These are phyloP conservation scores for Myxocyprinus asiaticus DNA, from an alignment of 2,113 vertebrate species.

Conservation along the genomic window DNA sequence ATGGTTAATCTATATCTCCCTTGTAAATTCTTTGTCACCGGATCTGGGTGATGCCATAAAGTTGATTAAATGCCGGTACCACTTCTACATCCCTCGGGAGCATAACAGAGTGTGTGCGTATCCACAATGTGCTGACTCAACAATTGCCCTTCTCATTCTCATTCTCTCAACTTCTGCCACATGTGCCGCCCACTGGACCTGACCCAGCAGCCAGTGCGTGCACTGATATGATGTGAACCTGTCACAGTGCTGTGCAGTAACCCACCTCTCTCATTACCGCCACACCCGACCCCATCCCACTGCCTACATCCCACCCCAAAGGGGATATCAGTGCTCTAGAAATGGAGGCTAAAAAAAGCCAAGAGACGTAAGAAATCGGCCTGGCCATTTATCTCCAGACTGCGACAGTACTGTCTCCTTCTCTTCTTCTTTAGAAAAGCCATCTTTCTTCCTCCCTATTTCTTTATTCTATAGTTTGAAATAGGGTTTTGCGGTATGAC, in stretches of 20 bases:
- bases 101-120: not conserved
- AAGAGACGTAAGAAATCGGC: constrained; percentile 14
- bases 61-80: constrained; percentile 35
- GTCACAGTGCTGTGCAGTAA: constrained; percentile 17
- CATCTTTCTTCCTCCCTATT: not conserved
- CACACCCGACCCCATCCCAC: constrained; percentile 4
- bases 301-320: constrained; percentile 3
- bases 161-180: not conserved
- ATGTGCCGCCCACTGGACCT: not conserved
- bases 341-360: constrained; percentile 28
- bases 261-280: constrained; percentile 42
- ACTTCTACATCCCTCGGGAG: not conserved
- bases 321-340: constrained; percentile 14
- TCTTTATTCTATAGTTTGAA: not conserved
- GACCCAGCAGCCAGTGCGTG: not conserved
- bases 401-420: not conserved
- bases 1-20: not conserved
- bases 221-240: constrained; percentile 5
- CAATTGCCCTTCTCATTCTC: not conserved
- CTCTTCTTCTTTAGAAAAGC: too few species aligned
- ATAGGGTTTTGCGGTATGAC: not conserved
- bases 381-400: constrained; percentile 34
- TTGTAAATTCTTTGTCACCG: constrained; percentile 33
- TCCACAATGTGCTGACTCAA: constrained; percentile 29
- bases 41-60: constrained; percentile 35